These are phyloP conservation scores for Drosophila yakuba DNA, from an alignment of 1,140 invertebrate genomes.

Conservation along the genomic window DNA sequence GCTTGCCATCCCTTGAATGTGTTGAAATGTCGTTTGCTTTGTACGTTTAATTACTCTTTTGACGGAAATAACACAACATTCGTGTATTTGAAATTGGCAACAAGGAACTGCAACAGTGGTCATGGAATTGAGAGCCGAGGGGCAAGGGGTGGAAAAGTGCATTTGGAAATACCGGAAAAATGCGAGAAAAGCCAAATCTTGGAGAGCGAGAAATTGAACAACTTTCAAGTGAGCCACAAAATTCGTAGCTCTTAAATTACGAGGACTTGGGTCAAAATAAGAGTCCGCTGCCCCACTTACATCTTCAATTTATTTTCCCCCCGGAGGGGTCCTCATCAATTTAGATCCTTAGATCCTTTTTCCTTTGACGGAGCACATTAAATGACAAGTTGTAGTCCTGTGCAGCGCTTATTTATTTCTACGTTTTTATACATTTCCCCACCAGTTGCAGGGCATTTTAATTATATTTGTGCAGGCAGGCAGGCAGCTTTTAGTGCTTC, in stretches of 20 bases:
- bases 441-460: constrained; percentile 60
- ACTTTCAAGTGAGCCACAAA: constrained; percentile 18
- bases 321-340: constrained; percentile 17
- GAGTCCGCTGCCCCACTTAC: not conserved
- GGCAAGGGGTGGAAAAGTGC: not conserved
- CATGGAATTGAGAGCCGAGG: not conserved
- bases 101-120: constrained; percentile 28
- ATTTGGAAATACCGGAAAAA: not conserved
- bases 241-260: constrained; percentile 4
- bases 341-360: constrained; percentile 36
- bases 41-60: constrained; percentile 82
- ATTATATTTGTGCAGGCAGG: constrained; percentile 79
- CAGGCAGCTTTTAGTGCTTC: constrained; percentile 72
- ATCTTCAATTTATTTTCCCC: constrained; percentile 25
- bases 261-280: constrained; percentile 15
- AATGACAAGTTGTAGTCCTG: constrained; percentile 66
- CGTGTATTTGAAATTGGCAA: constrained; percentile 61
- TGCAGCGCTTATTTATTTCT: constrained; percentile 39
- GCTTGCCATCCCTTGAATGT: constrained; percentile 29
- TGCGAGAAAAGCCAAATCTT: not conserved
- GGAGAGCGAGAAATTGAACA: constrained; percentile 19
- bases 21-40: constrained; percentile 73
- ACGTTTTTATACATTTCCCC: constrained; percentile 26
- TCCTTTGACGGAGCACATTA: constrained; percentile 68
- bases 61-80: constrained; percentile 81